Percentiles rank a stretch among this genome's conserved stretches.
Conservation (phyloP, 2,888 invertebrate genomes). For the Lomographa bimaculata region DNA sequence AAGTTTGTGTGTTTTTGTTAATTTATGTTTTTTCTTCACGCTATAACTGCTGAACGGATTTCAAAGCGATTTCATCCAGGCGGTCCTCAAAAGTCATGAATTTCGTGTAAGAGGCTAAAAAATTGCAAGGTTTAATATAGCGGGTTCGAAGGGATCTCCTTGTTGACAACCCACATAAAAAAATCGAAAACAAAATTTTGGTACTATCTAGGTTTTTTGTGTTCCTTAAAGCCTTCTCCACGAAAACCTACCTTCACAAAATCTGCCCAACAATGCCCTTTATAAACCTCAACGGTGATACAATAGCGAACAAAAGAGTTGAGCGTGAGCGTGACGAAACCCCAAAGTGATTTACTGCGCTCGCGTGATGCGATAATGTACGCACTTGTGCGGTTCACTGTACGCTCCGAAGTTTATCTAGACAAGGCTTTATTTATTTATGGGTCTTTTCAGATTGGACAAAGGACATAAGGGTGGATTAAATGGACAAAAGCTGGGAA, state of each 20-base stretch:
- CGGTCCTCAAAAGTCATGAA: no score
- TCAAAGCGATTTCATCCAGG: no score
- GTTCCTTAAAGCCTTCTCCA: constrained; percentile 22
- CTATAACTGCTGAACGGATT: no score
- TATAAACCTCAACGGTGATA: constrained; percentile 30
- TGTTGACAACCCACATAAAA: no score
- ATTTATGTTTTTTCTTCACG: no score
- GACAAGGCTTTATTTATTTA: constrained; percentile 15
- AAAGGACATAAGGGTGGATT: background rate
- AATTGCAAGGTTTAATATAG: no score
- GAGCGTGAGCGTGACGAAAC: constrained; percentile 32
- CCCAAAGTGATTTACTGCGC: constrained; percentile 34
- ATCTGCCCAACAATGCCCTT: constrained; percentile 31
- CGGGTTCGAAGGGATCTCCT: no score
- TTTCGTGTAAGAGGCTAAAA: no score
- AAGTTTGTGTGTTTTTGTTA: no score
- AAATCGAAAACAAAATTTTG: no score
- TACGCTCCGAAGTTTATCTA: constrained; percentile 17
- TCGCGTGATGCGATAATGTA: constrained; percentile 33
- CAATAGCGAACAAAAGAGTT: constrained; percentile 38
- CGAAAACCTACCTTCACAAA: constrained; percentile 10
- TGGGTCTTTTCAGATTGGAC: constrained; percentile 1
- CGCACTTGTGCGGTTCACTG: constrained; percentile 33
- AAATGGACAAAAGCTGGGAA: no score
- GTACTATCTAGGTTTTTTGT: no score